phyloP scores from a whole-genome alignment of 2,888 invertebrate species.

The Escarpia spicata region DNA sequence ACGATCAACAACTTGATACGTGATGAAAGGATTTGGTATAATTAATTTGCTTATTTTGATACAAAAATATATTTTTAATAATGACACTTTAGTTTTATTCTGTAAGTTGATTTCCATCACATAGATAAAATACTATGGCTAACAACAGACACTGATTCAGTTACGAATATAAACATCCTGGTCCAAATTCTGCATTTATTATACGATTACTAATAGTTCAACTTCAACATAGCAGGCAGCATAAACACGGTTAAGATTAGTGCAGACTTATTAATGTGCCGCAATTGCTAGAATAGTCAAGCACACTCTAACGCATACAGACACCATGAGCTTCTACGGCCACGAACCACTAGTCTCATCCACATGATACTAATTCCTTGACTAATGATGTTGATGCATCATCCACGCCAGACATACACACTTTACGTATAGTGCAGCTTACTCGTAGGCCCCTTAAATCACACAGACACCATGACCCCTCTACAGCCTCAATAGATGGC shows the following conservation, averaged over 20 bases:
- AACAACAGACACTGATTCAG: background rate
- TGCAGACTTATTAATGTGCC: background rate
- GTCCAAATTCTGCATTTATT: background rate
- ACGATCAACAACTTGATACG: background rate
- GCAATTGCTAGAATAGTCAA: background rate
- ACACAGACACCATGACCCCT: background rate
- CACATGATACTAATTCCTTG: background rate
- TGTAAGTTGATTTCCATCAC: conserved; percentile 8
- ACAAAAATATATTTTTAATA: background rate
- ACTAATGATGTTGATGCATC: background rate
- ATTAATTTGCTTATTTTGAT: background rate
- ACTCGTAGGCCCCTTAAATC: background rate
- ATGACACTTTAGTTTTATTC: background rate
- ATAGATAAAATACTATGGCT: background rate
- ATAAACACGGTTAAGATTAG: background rate
- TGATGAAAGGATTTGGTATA: background rate
- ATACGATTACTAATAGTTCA: background rate
- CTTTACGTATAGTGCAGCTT: background rate
- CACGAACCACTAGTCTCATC: background rate
- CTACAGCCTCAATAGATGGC: background rate
- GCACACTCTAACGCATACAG: background rate
- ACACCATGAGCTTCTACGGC: background rate
- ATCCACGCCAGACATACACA: background rate
- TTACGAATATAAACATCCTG: background rate
- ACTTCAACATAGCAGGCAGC: background rate